These are phyloP conservation scores for Rhagophthalmus giganteus DNA, from an alignment of 2,888 invertebrate species.

Conservation along the genomic window DNA sequence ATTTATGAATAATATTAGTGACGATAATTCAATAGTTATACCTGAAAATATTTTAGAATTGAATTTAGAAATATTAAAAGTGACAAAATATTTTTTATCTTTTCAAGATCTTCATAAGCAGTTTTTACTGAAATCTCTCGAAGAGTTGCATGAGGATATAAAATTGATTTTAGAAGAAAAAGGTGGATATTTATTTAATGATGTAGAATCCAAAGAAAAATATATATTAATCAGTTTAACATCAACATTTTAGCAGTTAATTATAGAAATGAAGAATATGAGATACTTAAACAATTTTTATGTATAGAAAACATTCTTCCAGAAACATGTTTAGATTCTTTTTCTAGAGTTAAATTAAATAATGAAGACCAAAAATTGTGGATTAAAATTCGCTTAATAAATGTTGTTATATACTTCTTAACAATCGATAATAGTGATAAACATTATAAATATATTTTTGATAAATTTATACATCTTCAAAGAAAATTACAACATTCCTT, in stretches of 20 bases:
- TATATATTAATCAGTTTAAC: conserved; percentile 8
- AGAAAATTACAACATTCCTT: conserved; percentile 5
- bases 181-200: no score
- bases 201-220: conserved; percentile 14
- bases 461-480: conserved; percentile 17
- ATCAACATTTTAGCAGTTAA: conserved; percentile 9
- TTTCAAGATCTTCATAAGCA: conserved; percentile 12
- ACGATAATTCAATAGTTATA: neutral
- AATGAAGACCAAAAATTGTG: no score
- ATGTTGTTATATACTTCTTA: conserved; percentile 14
- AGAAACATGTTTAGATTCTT: neutral
- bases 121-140: no score
- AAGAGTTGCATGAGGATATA: no score
- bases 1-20: conserved; percentile 4
- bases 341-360: neutral
- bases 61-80: conserved; percentile 16
- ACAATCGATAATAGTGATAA: conserved; percentile 4
- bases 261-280: conserved; percentile 11
- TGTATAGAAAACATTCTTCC: conserved; percentile 13
- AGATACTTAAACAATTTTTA: conserved; percentile 7
- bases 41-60: conserved; percentile 1
- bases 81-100: conserved; percentile 13
- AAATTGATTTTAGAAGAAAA: no score
- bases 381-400: conserved; percentile 18
- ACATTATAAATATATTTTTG: conserved; percentile 18